These are phyloP conservation scores for Parambassis ranga DNA, from an alignment of 2,797 vertebrate genomes.

Conservation along the genomic window DNA sequence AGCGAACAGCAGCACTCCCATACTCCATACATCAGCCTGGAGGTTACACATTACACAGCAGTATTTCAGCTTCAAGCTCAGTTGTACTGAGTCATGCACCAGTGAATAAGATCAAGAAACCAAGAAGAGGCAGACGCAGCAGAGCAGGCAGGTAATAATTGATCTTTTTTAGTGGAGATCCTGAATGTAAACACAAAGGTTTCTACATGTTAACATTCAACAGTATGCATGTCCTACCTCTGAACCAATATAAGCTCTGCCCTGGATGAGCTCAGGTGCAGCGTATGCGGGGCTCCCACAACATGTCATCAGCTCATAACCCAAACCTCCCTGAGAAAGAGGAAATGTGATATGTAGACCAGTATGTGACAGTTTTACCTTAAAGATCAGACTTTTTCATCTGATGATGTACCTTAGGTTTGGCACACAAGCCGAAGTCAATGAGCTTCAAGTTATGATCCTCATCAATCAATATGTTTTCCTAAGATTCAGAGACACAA, in stretches of 20 bases:
- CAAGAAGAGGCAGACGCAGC: too few relatives aligned
- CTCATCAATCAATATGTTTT: slow-evolving; percentile 93
- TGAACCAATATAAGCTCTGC: slow-evolving; percentile 94
- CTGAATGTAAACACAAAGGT: background rate
- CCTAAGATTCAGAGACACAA: slow-evolving; percentile 72
- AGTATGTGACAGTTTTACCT: background rate
- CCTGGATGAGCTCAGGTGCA: slow-evolving; percentile 94
- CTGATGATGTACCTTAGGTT: slow-evolving; percentile 86
- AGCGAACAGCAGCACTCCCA: too few relatives aligned
- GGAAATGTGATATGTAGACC: background rate
- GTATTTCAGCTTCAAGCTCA: too few relatives aligned
- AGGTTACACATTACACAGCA: too few relatives aligned
- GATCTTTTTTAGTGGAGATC: slow-evolving; percentile 21
- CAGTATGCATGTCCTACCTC: slow-evolving; percentile 79
- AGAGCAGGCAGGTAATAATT: slow-evolving; percentile 42
- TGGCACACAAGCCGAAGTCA: slow-evolving; percentile 95
- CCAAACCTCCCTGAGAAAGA: slow-evolving; percentile 85
- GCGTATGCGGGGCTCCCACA: slow-evolving; percentile 96
- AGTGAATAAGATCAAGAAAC: too few relatives aligned
- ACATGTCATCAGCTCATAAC: slow-evolving; percentile 89
- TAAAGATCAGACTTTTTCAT: background rate
- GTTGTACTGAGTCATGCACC: too few relatives aligned
- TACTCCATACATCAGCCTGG: too few relatives aligned
- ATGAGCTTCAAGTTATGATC: slow-evolving; percentile 94
- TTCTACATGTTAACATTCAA: background rate